Percentiles rank a stretch among this genome's conserved stretches.
These are phyloP conservation scores for Sphaeramia orbicularis DNA, from an alignment of 2,797 vertebrate genomes.

Conservation along the genomic window DNA sequence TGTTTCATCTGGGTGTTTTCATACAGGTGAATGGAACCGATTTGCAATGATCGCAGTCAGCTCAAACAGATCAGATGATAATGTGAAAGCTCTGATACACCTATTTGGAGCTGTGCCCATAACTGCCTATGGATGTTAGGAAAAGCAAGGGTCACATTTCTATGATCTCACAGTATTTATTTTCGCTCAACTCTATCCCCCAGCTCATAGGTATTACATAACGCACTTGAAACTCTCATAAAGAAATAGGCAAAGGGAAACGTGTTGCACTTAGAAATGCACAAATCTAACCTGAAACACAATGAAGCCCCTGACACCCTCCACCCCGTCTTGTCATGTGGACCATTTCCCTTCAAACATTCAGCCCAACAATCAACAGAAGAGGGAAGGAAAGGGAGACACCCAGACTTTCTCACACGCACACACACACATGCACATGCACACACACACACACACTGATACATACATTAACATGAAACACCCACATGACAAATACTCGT, in stretches of 20 bases:
- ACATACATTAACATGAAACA: conserved; percentile 1
- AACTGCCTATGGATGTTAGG: neutral
- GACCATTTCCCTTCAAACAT: conserved; percentile 43
- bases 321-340: conserved; percentile 37
- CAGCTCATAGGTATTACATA: neutral
- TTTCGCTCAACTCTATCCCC: too few relatives aligned
- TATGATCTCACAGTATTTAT: neutral
- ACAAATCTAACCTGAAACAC: conserved; percentile 17
- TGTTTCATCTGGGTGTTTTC: too few relatives aligned
- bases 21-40: too few relatives aligned
- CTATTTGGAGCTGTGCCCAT: too few relatives aligned
- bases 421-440: conserved; percentile 1
- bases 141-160: neutral
- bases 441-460: neutral
- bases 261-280: neutral
- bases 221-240: conserved; percentile 7
- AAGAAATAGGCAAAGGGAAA: conserved; percentile 14
- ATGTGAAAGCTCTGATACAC: too few relatives aligned
- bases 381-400: conserved; percentile 34
- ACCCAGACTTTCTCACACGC: conserved; percentile 26
- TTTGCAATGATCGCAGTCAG: too few relatives aligned
- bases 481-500: conserved; percentile 36
- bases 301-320: conserved; percentile 11
- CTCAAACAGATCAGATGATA: too few relatives aligned
- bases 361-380: conserved; percentile 42